Conservation (phyloP, 2,113 vertebrate genomes). For the Larimichthys crocea region DNA sequence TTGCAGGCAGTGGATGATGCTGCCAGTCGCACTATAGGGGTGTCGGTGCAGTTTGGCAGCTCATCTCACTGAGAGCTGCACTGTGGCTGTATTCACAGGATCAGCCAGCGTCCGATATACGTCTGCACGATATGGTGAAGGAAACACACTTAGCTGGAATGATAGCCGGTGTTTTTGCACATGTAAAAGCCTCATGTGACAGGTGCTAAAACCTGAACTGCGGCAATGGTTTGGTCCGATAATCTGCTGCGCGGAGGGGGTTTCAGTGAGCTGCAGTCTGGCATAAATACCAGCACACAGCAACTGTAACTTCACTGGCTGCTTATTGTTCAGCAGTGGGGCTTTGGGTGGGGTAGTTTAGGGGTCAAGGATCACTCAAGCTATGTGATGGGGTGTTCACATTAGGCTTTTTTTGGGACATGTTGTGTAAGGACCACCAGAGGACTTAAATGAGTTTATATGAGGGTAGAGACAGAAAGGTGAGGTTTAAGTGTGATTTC, state of each 20-base stretch:
- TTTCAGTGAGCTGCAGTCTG: conserved; percentile 79
- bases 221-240: conserved; percentile 83
- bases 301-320: conserved; percentile 60
- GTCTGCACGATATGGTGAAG: background rate
- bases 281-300: conserved; percentile 77
- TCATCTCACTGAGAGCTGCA: conserved; percentile 47
- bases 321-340: conserved; percentile 32
- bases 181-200: conserved; percentile 70
- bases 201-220: conserved; percentile 78
- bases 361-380: conserved; percentile 50
- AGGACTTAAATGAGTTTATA: background rate
- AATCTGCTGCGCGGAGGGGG: conserved; percentile 78
- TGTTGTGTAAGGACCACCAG: conserved; percentile 18
- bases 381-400: conserved; percentile 14
- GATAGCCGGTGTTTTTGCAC: background rate
- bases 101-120: conserved; percentile 4
- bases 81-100: conserved; percentile 10
- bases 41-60: conserved; percentile 57
- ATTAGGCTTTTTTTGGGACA: background rate
- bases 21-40: conserved; percentile 75
- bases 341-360: conserved; percentile 48
- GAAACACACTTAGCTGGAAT: background rate
- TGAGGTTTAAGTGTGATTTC: background rate
- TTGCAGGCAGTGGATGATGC: conserved; percentile 82
- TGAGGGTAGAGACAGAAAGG: background rate